Conservation (phyloP, 2,797 vertebrate species). For the Chelon labrosus region DNA sequence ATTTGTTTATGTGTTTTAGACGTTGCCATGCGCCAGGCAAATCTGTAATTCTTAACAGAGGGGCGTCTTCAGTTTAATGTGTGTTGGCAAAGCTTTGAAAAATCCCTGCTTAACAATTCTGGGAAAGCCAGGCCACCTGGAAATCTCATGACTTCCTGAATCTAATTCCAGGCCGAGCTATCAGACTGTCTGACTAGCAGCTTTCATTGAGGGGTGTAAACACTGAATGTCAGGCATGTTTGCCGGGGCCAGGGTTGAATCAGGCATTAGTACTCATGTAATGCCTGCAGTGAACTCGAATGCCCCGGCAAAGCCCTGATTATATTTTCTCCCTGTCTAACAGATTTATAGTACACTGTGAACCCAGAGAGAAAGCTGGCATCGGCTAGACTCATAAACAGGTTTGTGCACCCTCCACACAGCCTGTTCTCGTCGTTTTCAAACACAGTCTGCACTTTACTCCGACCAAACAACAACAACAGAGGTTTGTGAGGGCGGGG, state of each 20-base stretch:
- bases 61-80: constrained; percentile 62
- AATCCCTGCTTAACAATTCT: constrained; percentile 78
- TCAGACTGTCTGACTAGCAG: constrained; percentile 80
- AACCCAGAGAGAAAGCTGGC: constrained; percentile 54
- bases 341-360: constrained; percentile 63
- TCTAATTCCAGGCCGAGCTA: constrained; percentile 75
- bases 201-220: constrained; percentile 74
- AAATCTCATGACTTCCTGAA: constrained; percentile 84
- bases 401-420: constrained; percentile 30
- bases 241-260: constrained; percentile 73
- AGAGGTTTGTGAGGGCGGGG: constrained; percentile 28
- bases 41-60: constrained; percentile 56
- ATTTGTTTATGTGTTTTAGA: constrained; percentile 49
- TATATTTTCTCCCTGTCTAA: constrained; percentile 71
- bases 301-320: constrained; percentile 71
- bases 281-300: constrained; percentile 72
- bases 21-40: constrained; percentile 21
- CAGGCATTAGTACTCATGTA: constrained; percentile 78
- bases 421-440: constrained; percentile 57
- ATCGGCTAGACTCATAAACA: constrained; percentile 38
- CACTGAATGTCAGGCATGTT: constrained; percentile 74
- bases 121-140: constrained; percentile 82
- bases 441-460: constrained; percentile 54
- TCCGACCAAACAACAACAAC: constrained; percentile 54
- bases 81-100: constrained; percentile 71